A percentile compares a stretch with the other conserved stretches of the same genome.
These are phyloP conservation scores for Gallinago jamesoni DNA, from an alignment of 2,113 vertebrate genomes.

Conservation along the genomic window DNA sequence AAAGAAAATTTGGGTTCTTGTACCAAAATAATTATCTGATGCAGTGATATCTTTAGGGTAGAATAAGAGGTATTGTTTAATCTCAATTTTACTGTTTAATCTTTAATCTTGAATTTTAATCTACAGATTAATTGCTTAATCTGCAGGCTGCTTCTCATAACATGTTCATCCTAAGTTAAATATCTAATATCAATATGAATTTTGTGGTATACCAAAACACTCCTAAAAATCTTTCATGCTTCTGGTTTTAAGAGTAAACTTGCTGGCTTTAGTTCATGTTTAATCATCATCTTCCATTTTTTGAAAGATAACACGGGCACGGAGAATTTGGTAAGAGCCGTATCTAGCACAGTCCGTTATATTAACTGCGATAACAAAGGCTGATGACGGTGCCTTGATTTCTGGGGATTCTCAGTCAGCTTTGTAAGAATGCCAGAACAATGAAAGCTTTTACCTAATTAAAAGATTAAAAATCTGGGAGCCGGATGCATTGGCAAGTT, in stretches of 20 bases:
- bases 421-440: neutral
- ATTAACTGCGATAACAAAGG: neutral
- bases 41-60: neutral
- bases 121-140: too few relatives aligned
- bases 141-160: neutral
- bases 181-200: neutral
- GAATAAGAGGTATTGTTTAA: neutral
- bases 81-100: neutral
- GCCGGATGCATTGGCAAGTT: neutral
- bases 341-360: neutral
- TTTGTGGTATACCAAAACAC: neutral
- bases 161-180: neutral
- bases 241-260: neutral
- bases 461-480: neutral
- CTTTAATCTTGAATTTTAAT: too few relatives aligned
- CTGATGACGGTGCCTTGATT: neutral
- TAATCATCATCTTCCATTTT: neutral
- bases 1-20: neutral
- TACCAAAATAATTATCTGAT: neutral
- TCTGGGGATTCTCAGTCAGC: neutral
- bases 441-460: neutral
- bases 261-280: neutral
- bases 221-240: neutral
- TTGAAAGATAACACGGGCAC: neutral
- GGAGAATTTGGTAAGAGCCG: neutral